Evolutionary conservation across 1,140 invertebrate genomes (phyloP).

Genomic region (Aphis craccivora): DNA sequence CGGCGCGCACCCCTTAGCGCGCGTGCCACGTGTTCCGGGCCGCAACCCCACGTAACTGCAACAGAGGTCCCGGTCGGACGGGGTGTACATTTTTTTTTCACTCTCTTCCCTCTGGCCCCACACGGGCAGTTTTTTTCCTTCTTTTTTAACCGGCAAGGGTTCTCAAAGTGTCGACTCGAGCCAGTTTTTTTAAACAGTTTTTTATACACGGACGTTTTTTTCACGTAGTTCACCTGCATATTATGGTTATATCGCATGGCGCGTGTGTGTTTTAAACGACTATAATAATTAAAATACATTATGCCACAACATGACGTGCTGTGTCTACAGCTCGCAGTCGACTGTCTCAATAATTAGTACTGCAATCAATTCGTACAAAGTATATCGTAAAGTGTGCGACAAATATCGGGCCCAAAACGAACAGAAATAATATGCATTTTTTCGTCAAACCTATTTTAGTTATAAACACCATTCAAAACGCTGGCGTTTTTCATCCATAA

Average conservation of each 20-base stretch:
- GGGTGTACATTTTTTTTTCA: not conserved
- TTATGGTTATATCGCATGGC: too few species aligned
- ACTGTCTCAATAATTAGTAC: not conserved
- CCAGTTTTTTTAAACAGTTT: not conserved
- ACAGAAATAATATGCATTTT: not conserved
- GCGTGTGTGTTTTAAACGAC: too few species aligned
- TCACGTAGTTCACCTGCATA: not conserved
- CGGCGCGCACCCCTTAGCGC: conserved; percentile 45
- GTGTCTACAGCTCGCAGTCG: not conserved
- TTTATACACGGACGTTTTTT: not conserved
- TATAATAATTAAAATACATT: too few species aligned
- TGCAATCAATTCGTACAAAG: not conserved
- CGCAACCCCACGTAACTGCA: conserved; percentile 53
- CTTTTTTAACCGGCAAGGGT: conserved; percentile 53
- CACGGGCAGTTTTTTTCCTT: not conserved
- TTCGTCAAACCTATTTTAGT: not conserved
- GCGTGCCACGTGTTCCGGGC: conserved; percentile 56
- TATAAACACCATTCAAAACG: not conserved
- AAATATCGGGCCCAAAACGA: not conserved
- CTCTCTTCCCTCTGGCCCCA: not conserved
- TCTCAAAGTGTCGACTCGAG: conserved; percentile 21
- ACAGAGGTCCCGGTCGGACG: conserved; percentile 5
- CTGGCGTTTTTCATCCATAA: too few species aligned
- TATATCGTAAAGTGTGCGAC: not conserved
- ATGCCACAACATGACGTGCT: not conserved